A percentile compares a stretch with the other conserved stretches of the same genome.
These are phyloP conservation scores for Peromyscus polionotus DNA, from an alignment of 2,113 vertebrate genomes.

Conservation along the genomic window DNA sequence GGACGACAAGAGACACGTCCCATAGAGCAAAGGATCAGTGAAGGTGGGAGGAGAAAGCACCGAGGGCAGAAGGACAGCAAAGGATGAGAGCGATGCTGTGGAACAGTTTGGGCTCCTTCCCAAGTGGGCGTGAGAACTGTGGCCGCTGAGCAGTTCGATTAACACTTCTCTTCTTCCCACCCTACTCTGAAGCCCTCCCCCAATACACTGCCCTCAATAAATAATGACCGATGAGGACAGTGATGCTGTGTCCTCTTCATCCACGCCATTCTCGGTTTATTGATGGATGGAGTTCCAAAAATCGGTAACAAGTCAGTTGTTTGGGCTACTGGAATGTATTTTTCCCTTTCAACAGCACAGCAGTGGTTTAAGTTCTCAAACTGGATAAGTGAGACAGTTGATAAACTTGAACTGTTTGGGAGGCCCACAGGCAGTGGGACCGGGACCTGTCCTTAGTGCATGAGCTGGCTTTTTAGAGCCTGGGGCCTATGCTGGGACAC, in stretches of 20 bases:
- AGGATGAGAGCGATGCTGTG: constrained; percentile 40
- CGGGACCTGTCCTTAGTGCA: no score
- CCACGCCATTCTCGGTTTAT: constrained; percentile 62
- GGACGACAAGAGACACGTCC: not conserved
- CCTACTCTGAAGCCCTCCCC: constrained; percentile 61
- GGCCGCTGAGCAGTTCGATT: constrained; percentile 70
- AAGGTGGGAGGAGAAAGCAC: not conserved
- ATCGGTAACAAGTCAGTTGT: constrained; percentile 70
- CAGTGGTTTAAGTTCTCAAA: constrained; percentile 65
- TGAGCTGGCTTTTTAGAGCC: no score
- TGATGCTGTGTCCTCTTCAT: constrained; percentile 75
- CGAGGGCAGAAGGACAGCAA: not conserved
- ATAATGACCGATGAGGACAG: constrained; percentile 71
- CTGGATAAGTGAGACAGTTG: not conserved
- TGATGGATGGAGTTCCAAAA: constrained; percentile 64
- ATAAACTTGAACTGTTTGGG: no score
- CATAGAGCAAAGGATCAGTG: not conserved
- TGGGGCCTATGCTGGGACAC: no score
- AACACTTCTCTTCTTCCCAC: constrained; percentile 56
- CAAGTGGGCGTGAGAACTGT: constrained; percentile 6
- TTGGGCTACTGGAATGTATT: constrained; percentile 69
- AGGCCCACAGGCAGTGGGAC: no score
- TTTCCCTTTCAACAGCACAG: constrained; percentile 75
- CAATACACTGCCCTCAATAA: constrained; percentile 62
- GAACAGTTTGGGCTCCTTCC: constrained; percentile 57